These are phyloP conservation scores for Globia sparganii DNA, from an alignment of 2,888 invertebrate genomes.

Conservation along the genomic window DNA sequence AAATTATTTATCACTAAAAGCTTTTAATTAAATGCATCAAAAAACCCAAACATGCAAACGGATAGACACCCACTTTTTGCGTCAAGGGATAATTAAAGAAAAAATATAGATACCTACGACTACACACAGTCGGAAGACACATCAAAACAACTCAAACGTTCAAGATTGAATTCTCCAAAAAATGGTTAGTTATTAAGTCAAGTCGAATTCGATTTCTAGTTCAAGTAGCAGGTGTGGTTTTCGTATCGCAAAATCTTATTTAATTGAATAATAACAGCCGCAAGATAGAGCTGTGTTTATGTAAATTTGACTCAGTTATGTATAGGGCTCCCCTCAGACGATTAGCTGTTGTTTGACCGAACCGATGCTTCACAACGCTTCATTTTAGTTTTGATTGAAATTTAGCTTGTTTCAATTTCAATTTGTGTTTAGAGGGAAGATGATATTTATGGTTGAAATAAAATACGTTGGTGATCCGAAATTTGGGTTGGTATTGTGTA, in stretches of 20 bases:
- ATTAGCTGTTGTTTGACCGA: conserved; percentile 76
- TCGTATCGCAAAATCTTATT: conserved; percentile 86
- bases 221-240: conserved; percentile 79
- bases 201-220: conserved; percentile 65
- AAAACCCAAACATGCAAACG: too few species aligned
- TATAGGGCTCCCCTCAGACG: conserved; percentile 80
- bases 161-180: conserved; percentile 52
- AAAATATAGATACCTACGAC: neutral
- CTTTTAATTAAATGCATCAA: too few species aligned
- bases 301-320: conserved; percentile 86
- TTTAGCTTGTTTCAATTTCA: conserved; percentile 53
- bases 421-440: conserved; percentile 37
- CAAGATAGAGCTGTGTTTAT: conserved; percentile 87
- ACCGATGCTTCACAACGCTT: conserved; percentile 77
- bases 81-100: neutral
- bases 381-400: conserved; percentile 73
- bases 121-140: conserved; percentile 19
- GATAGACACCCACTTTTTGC: neutral
- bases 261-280: conserved; percentile 90
- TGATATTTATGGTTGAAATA: neutral
- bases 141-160: conserved; percentile 47
- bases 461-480: neutral
- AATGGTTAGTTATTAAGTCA: conserved; percentile 61
- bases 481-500: neutral
- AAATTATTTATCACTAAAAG: neutral